Evolutionary conservation across 1,140 invertebrate genomes (phyloP).

Genomic region (Rhagoletis pomonella): DNA sequence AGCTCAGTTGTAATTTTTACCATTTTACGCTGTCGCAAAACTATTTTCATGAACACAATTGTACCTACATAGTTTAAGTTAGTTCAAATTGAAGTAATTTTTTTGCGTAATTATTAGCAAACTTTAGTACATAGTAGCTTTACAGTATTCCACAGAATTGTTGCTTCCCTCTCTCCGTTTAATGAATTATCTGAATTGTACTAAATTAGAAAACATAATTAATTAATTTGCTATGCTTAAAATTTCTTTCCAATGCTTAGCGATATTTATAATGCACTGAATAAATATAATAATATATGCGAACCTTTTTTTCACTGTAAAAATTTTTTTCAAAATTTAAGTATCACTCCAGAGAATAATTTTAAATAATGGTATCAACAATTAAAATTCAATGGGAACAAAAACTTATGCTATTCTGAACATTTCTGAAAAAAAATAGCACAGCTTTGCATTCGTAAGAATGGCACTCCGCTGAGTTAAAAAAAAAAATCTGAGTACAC

Average conservation of each 20-base stretch:
- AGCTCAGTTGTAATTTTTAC: no score
- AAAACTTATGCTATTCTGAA: no score
- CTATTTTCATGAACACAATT: no score
- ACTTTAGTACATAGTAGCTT: conserved; percentile 13
- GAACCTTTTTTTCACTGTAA: not conserved
- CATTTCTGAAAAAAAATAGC: no score
- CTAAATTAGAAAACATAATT: not conserved
- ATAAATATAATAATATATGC: no score
- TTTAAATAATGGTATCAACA: no score
- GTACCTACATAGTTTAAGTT: conserved; percentile 1
- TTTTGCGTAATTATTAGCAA: not conserved
- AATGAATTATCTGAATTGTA: conserved; percentile 12
- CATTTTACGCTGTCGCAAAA: no score
- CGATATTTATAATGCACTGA: not conserved
- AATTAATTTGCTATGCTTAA: conserved; percentile 32
- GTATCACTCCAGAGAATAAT: not conserved
- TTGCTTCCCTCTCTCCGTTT: not conserved
- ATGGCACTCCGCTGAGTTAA: no score
- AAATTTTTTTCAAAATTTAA: conserved; percentile 5
- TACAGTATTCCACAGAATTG: conserved; percentile 16
- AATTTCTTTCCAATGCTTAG: conserved; percentile 13
- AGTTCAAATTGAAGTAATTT: conserved; percentile 27
- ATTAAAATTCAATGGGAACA: no score
- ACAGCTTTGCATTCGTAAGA: no score
- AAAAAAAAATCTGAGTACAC: not conserved